Base-by-base conservation (phyloP, 2,888 invertebrate genomes). In the Apamea anceps region DNA sequence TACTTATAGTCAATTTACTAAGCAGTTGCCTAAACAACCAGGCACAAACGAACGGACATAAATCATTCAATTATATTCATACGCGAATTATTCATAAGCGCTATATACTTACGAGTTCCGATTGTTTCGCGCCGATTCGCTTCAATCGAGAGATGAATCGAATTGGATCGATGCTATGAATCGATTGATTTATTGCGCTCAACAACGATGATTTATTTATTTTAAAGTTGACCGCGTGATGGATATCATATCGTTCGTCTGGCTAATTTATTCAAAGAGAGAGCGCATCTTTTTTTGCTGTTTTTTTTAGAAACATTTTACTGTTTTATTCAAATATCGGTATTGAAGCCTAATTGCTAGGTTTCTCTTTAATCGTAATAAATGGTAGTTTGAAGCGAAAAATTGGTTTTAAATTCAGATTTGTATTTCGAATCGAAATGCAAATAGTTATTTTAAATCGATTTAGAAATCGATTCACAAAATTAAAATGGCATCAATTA, bases 101-200 rank as follows among this genome's bases (percentile, higher is more conserved):
- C 32, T 84, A 74, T 81, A 86, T 84, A 88, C 91, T 90, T 91
- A 89, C 88, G 90, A 75, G 82, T 48, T 75, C 25, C 15, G 66
- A 94, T 95, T 94, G 95, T 95, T 94, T 94, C 90, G 92, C 94
- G 71, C 79, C 83, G 91, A 90, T 91, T 92, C 94, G 92, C 87
- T 91, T 87, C 88, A 88, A 88, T 93, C 93, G 92, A 93, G 92
- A 93, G 95, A 96, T 95, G 92, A 93, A 96, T 96, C 94, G 96
- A 95, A 94, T 93, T 92, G 92, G 94, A 94, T 93, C 95, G 93
- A 91, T 92, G 93, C 92, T 92, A 91, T 93, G 94, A 94, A 92
- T 91, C 91, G 93, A 94, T 94, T 96, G 96, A 96, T 96, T 94
- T 94, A 96, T 96, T 90, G 94, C 91, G 89, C 91, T 91, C 91